Evolutionary conservation across 1,140 invertebrate species (phyloP).

Genomic region (Grapholita molesta): DNA sequence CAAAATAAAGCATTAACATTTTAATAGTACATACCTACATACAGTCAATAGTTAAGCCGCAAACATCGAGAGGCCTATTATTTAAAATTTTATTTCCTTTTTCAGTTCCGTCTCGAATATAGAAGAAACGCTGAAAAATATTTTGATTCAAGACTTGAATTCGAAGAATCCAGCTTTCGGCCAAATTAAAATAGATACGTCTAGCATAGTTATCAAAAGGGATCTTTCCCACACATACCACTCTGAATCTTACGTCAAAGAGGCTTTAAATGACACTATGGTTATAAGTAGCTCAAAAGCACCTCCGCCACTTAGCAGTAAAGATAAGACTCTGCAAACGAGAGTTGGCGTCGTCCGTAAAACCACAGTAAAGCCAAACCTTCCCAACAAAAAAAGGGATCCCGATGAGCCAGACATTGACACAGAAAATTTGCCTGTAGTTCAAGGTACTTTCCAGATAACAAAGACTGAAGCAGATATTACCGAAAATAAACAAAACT

Average conservation of each 20-base stretch:
- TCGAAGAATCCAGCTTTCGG: slow-evolving; percentile 82
- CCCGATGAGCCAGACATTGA: slow-evolving; percentile 77
- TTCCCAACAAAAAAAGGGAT: slow-evolving; percentile 55
- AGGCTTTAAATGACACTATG: slow-evolving; percentile 67
- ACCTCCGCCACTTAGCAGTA: slow-evolving; percentile 50
- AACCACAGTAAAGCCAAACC: slow-evolving; percentile 72
- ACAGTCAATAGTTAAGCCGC: no score
- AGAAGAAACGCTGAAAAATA: slow-evolving; percentile 83
- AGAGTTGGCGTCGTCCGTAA: slow-evolving; percentile 76
- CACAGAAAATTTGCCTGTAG: slow-evolving; percentile 77
- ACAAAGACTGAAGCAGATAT: slow-evolving; percentile 81
- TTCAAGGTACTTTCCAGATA: slow-evolving; percentile 81
- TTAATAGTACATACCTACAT: no score
- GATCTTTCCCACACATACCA: slow-evolving; percentile 75
- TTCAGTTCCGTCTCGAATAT: slow-evolving; percentile 81
- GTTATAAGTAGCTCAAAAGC: slow-evolving; percentile 49
- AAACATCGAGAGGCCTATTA: no score
- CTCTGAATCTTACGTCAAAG: slow-evolving; percentile 67
- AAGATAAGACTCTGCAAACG: slow-evolving; percentile 67
- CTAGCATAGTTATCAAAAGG: slow-evolving; percentile 82
- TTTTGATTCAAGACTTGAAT: slow-evolving; percentile 82
- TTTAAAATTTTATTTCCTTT: slow-evolving; percentile 35
- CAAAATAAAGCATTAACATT: no score
- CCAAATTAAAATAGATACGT: slow-evolving; percentile 82
- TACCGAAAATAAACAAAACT: slow-evolving; percentile 78